Base-by-base conservation (phyloP, 2,888 invertebrate species). In the Campoplex capitator region DNA sequence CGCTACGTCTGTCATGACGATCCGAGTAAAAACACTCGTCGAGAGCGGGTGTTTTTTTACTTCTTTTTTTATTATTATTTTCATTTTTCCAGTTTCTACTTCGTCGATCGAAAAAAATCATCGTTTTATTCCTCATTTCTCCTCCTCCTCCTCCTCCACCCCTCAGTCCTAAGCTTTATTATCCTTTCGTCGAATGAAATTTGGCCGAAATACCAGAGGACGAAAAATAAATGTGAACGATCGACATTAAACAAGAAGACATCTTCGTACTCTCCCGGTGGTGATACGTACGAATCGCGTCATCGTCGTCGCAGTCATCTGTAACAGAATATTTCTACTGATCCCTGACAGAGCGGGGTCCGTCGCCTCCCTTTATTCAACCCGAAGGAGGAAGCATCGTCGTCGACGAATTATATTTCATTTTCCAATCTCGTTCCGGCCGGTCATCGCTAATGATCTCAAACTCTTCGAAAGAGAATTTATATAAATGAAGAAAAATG, bases 381-480 rank as follows among this genome's bases (percentile, higher is more conserved):
- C 18, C 1, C 18, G 35, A 48, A 9, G 38, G 38, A 38, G 0
- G 38, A 35, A 76, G 16, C 45, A 18, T 18, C 9, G 13, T 7
- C 23, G 3, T 62, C 11, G 56, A 48, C 11, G 28, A 79, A 11
- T 23, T 4, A 32, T 28, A 28, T 58, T n/a, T 23, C 16, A 16
- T 32, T 62, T 62, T 62, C 62, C 62, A 32, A 62, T 32, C 84
- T 80, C 80, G 74, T 67, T 38, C 38, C 6, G 68, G 70, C 75
- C 6, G 32, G 68, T 65, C 62, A 82, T n/a, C n/a, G n/a, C 58
- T 9, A 84, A 68, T 87, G 87, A 87, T 87, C 87, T 87, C 87
- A 87, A 84, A 83, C 70, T 76, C 79, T 70, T 45, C 62, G 65
- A 79, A 79, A 83, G 77, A 73, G 32, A 48, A 76, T 62, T 62